Evolutionary conservation across 2,797 vertebrate genomes (phyloP).

Genomic region (Hypotaenidia okinawae): DNA sequence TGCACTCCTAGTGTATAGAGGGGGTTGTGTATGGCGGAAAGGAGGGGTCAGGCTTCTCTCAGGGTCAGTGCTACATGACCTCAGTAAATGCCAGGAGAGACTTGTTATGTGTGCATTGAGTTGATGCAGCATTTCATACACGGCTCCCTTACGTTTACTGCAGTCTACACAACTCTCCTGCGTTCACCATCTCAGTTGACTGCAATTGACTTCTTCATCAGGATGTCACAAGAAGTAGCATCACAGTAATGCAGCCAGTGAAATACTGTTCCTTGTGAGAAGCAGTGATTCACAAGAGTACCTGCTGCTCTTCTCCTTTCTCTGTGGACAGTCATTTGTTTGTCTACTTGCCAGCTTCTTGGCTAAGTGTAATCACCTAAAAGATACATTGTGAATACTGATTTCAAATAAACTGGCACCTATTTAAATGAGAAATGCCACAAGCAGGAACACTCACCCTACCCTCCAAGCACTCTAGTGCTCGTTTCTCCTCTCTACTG

Average conservation of each 20-base stretch:
- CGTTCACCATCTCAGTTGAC: neutral
- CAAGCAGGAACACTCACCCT: neutral
- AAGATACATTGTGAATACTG: neutral
- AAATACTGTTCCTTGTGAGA: neutral
- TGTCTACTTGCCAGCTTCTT: neutral
- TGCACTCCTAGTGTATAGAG: neutral
- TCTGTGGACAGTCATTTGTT: neutral
- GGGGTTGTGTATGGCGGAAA: neutral
- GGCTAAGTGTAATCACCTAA: neutral
- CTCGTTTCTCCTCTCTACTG: neutral
- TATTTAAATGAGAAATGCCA: neutral
- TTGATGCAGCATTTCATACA: neutral
- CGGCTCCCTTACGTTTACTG: neutral
- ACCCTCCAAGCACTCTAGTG: neutral
- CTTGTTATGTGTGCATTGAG: rapidly evolving
- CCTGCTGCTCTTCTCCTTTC: neutral
- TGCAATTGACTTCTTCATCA: rapidly evolving
- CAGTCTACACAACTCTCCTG: neutral
- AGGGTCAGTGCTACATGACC: neutral
- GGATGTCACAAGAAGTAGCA: neutral
- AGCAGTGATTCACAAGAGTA: neutral
- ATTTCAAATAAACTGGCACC: neutral
- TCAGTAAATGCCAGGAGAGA: neutral
- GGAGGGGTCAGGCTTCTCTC: neutral
- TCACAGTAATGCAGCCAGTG: neutral